Evolutionary conservation across 1,140 invertebrate genomes (phyloP).

Genomic region (Heterodera carotae): DNA sequence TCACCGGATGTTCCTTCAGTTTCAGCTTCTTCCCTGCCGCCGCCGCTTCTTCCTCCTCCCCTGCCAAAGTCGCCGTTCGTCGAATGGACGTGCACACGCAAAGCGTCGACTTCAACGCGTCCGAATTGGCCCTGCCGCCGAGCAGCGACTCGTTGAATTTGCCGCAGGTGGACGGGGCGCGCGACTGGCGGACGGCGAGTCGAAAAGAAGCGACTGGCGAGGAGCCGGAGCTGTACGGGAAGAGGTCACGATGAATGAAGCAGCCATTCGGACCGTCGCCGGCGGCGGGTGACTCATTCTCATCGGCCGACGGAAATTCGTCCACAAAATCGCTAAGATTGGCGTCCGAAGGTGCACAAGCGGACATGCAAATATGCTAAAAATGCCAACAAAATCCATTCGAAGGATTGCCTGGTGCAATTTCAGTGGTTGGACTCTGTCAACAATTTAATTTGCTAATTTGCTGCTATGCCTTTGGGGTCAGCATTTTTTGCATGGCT

Average conservation of each 20-base stretch:
- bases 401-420: neutral
- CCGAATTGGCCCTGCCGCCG: neutral
- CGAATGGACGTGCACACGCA: slow-evolving; percentile 30
- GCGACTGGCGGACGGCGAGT: slow-evolving; percentile 20
- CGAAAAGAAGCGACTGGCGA: slow-evolving; percentile 27
- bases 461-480: too few relatives aligned
- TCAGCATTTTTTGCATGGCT: neutral
- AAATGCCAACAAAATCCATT: neutral
- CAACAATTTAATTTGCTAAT: neutral
- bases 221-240: slow-evolving; percentile 23
- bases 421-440: neutral
- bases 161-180: slow-evolving; percentile 23
- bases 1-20: slow-evolving; percentile 70
- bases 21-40: slow-evolving; percentile 30
- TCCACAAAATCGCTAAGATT: slow-evolving; percentile 23
- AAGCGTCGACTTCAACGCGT: slow-evolving; percentile 15
- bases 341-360: slow-evolving; percentile 25
- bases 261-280: neutral
- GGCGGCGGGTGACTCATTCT: slow-evolving; percentile 6
- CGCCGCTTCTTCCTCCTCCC: slow-evolving; percentile 13
- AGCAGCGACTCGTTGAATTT: slow-evolving; percentile 32
- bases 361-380: slow-evolving; percentile 13
- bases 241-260: slow-evolving; percentile 1
- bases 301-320: neutral
- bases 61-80: neutral